Conservation (phyloP, 2,888 invertebrate genomes). For the Hyalella azteca region DNA sequence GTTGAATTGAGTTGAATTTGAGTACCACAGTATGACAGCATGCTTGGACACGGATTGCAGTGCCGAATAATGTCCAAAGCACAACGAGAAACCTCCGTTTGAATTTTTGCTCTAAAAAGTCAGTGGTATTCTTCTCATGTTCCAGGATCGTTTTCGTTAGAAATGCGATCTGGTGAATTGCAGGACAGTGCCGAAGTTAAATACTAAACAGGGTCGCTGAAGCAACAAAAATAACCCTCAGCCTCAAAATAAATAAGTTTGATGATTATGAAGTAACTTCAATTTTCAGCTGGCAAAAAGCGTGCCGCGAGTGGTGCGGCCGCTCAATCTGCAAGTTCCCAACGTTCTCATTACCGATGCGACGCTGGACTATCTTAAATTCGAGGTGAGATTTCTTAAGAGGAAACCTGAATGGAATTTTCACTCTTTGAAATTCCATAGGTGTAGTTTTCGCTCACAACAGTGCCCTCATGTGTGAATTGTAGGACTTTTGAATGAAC, state of each 20-base stretch:
- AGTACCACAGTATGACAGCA: no score
- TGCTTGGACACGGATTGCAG: no score
- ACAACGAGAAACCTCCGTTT: no score
- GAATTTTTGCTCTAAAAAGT: not conserved
- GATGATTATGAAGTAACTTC: not conserved
- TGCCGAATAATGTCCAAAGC: no score
- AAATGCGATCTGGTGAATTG: not conserved
- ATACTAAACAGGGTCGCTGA: not conserved
- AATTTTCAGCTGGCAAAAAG: not conserved
- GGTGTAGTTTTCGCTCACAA: no score
- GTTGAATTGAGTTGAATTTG: no score
- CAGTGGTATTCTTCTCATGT: not conserved
- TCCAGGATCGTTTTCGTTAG: not conserved
- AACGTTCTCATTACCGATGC: not conserved
- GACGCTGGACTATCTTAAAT: conserved; percentile 7
- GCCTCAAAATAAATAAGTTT: not conserved
- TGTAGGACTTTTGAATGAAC: not conserved
- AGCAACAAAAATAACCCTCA: no score
- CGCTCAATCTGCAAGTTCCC: not conserved
- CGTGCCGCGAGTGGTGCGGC: not conserved
- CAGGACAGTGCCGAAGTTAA: not conserved
- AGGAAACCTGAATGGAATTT: no score
- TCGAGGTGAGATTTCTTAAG: not conserved
- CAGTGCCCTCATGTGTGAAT: no score
- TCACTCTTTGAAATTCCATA: no score